Evolutionary conservation across 2,888 invertebrate genomes (phyloP).

Genomic region (Deilephila porcellus): DNA sequence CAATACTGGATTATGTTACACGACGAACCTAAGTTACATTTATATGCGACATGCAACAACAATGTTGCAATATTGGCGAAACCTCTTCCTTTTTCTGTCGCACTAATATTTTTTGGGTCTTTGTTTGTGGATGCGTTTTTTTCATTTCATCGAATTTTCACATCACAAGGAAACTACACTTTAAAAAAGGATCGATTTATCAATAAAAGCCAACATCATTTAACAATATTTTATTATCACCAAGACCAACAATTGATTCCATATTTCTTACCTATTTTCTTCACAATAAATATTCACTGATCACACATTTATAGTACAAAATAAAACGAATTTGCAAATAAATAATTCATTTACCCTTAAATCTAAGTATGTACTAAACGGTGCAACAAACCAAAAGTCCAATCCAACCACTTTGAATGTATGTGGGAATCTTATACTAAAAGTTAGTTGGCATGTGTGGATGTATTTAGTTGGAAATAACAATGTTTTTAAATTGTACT

Average conservation of each 20-base stretch:
- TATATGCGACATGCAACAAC: too few species aligned
- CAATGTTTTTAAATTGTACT: too few species aligned
- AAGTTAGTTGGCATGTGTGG: too few species aligned
- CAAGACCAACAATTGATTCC: slow-evolving; percentile 2
- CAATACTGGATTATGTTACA: too few species aligned
- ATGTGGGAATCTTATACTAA: background rate
- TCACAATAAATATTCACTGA: background rate
- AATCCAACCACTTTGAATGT: background rate
- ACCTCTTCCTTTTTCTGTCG: too few species aligned
- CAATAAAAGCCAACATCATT: background rate
- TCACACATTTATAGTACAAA: background rate
- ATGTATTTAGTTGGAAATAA: too few species aligned
- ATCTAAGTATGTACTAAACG: background rate
- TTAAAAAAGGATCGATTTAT: background rate
- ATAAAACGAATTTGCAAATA: background rate
- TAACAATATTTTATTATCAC: slow-evolving; percentile 15
- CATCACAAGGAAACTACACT: too few species aligned
- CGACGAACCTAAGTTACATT: too few species aligned
- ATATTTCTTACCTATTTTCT: background rate
- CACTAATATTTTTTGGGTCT: too few species aligned
- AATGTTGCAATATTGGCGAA: too few species aligned
- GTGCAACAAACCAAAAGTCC: background rate
- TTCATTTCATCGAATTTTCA: too few species aligned
- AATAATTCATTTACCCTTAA: background rate
- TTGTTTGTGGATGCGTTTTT: too few species aligned